Evolutionary conservation across 37 sponge, comb jelly and placozoan genomes (phyloP).

Genomic region (Chondrilla cf. caribensis): DNA sequence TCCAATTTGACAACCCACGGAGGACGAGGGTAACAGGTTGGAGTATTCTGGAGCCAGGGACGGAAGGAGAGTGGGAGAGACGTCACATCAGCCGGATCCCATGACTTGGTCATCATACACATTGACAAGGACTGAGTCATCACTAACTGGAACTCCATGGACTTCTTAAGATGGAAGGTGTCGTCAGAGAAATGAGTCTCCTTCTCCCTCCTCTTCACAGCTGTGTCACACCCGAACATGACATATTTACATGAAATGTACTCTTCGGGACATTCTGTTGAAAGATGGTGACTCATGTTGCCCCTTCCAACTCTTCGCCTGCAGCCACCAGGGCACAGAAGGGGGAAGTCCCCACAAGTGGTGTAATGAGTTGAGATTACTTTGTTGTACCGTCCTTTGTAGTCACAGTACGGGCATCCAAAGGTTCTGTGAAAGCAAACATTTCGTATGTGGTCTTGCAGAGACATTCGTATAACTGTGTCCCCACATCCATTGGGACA

Average conservation of each 20-base stretch:
- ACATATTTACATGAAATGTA: neutral
- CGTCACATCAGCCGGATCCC: neutral
- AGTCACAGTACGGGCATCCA: too few species aligned
- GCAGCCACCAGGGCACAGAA: neutral
- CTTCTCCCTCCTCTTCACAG: neutral
- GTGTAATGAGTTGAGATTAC: neutral
- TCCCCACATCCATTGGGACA: neutral
- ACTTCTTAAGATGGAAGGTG: neutral
- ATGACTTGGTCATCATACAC: neutral
- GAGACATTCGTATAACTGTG: neutral
- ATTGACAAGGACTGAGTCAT: neutral
- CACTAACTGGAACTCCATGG: neutral
- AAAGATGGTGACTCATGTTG: neutral
- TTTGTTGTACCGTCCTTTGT: neutral
- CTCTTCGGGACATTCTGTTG: constrained; percentile 6
- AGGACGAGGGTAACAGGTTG: constrained; percentile 12
- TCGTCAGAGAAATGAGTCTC: neutral
- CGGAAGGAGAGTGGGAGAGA: neutral
- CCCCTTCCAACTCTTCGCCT: neutral
- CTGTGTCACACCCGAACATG: neutral
- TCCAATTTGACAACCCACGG: constrained; percentile 20
- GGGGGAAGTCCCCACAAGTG: neutral
- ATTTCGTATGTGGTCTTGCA: neutral
- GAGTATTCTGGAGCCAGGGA: constrained; percentile 15
- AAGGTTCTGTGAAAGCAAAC: too few species aligned